Percentiles rank a stretch among this genome's conserved stretches.
Evolutionary conservation across 2,888 invertebrate genomes (phyloP).

Genomic region (Torymus aiolomorphi): DNA sequence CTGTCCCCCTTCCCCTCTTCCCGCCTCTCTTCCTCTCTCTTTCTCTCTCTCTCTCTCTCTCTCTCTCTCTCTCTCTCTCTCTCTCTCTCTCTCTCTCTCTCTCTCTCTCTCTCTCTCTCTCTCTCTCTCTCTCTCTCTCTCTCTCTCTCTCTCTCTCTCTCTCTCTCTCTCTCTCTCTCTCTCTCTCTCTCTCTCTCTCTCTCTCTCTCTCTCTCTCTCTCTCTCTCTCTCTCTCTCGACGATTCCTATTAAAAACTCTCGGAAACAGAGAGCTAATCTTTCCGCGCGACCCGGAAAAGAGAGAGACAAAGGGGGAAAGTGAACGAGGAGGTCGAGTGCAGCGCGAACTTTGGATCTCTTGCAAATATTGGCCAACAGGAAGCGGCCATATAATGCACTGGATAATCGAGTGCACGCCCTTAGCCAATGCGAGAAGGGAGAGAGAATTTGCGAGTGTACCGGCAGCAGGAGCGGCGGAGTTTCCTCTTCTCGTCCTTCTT

Average conservation of each 20-base stretch:
- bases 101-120: neutral
- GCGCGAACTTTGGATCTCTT: constrained; percentile 20
- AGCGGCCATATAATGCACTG: constrained; percentile 29
- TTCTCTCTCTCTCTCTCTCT: too few relatives aligned
- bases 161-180: too few relatives aligned
- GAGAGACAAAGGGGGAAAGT: neutral
- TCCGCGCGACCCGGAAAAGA: neutral
- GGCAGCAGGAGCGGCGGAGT: too few relatives aligned
- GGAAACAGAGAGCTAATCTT: constrained; percentile 22
- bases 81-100: neutral
- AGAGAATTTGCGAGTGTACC: constrained; percentile 19
- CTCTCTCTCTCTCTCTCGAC: neutral
- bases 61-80: neutral
- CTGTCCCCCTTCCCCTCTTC: too few relatives aligned
- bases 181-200: too few relatives aligned
- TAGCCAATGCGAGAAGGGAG: constrained; percentile 13
- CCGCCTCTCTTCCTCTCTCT: too few relatives aligned
- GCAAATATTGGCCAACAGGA: constrained; percentile 54
- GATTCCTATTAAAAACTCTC: constrained; percentile 26
- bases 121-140: too few relatives aligned
- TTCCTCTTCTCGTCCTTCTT: neutral
- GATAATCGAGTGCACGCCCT: constrained; percentile 38
- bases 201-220: too few relatives aligned
- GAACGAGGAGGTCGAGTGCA: neutral
- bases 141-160: too few relatives aligned